Percentiles rank a stretch among this genome's conserved stretches.
Evolutionary conservation across 2,113 vertebrate genomes (phyloP).

Genomic region (Tyrannus savana): DNA sequence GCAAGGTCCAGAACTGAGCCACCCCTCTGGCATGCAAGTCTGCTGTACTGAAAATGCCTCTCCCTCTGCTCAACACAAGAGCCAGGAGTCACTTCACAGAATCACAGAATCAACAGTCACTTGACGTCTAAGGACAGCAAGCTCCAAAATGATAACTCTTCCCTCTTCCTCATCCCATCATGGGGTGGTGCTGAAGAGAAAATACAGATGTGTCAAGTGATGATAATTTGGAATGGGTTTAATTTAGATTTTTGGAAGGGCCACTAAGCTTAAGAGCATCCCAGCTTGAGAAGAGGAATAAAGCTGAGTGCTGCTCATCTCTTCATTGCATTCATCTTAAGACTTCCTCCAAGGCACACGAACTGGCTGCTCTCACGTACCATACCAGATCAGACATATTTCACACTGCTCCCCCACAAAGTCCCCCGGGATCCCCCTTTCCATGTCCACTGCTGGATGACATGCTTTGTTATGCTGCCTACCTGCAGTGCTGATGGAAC

Average conservation of each 20-base stretch:
- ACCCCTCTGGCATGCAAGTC: neutral
- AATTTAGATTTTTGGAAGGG: neutral
- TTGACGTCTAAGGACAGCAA: neutral
- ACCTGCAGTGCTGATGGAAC: accelerated
- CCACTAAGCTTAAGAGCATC: neutral
- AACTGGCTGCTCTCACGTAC: neutral
- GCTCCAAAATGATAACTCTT: neutral
- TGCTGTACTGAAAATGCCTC: neutral
- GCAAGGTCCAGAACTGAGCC: neutral
- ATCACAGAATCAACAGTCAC: neutral
- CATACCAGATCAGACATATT: neutral
- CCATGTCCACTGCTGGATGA: accelerated
- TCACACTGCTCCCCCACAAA: neutral
- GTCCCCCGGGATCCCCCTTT: neutral
- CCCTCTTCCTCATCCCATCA: too few relatives aligned
- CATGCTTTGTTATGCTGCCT: neutral
- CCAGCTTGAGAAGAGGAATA: neutral
- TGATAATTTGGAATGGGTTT: neutral
- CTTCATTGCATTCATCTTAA: neutral
- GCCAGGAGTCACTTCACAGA: neutral
- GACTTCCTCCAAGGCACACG: neutral
- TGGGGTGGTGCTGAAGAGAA: neutral
- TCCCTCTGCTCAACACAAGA: neutral
- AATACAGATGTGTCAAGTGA: neutral
- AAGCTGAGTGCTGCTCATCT: neutral